Base-by-base conservation (phyloP, 1,140 invertebrate genomes). In the Pseudomyrmex pallidus region DNA sequence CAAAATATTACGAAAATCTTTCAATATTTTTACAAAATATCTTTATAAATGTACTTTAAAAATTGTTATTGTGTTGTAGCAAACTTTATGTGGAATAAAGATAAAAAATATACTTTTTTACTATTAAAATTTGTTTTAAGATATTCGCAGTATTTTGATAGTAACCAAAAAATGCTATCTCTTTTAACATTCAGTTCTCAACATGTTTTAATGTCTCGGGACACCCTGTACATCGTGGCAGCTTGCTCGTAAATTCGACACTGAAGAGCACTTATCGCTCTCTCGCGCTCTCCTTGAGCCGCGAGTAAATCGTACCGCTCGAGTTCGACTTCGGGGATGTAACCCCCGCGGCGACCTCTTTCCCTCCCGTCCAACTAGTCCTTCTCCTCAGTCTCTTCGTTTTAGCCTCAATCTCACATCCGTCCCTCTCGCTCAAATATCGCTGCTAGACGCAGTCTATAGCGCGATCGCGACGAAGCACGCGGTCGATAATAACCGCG, bases 191-290 rank as follows among this genome's bases (percentile, higher is more conserved):
- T 59, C 13, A n/a, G 1, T 25, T 70, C 44, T 80, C 50, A 59
- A 48, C 59, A 70, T 59, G 4, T 70, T 59, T 78, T 59, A 80
- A 80, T 80, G 50, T 80, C 66, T 56, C 22, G 17, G 44, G 46
- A 12, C 44, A 80, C 46, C 35, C 52, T 74, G 48, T 85, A 74
- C 46, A 64, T 82, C 61, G 15, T n/a, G 46, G 50, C 67, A 86
- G 74, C 57, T 73, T 78, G 84, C 66, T 77, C 59, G 82, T 82
- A 72, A 83, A 88, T 89, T 89, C 50, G 76, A 88, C 84, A 88
- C 82, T 78, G 88, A 89, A 86, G 84, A 86, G 87, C 85, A 88
- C 88, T 89, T 89, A 89, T 89, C 87, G 87, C 62, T 74, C 84
- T 89, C 76, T 67, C 48, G 74, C 78, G 68, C 72, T 68, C 82